Evolutionary conservation across 1,140 invertebrate genomes (phyloP).

Genomic region (Leptinotarsa undecemlineata): DNA sequence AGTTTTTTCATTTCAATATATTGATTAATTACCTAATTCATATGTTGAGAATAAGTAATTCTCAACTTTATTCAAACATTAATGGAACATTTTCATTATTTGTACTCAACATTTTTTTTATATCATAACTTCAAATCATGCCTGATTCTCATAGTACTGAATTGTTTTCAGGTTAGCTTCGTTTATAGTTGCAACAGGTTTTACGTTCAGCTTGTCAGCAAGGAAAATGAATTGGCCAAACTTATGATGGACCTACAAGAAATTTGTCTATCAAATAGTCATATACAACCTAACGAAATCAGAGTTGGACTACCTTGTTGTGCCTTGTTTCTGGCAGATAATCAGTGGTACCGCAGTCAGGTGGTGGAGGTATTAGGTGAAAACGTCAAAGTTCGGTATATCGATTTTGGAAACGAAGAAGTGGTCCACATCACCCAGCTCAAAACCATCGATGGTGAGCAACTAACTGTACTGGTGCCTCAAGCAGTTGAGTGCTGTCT

Average conservation of each 20-base stretch:
- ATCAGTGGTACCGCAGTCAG: conserved; percentile 73
- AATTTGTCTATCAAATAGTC: conserved; percentile 46
- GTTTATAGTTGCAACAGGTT: conserved; percentile 72
- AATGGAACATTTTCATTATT: too few species aligned
- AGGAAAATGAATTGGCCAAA: conserved; percentile 60
- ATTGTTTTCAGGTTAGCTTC: conserved; percentile 62
- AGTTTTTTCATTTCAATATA: too few species aligned
- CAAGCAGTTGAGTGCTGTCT: conserved; percentile 79
- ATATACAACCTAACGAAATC: conserved; percentile 51
- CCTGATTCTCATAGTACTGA: neutral
- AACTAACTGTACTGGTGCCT: conserved; percentile 65
- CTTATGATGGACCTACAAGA: conserved; percentile 61
- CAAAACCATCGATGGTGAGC: conserved; percentile 65
- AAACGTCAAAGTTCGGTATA: conserved; percentile 66
- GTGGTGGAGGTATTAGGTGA: conserved; percentile 58
- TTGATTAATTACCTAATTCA: too few species aligned
- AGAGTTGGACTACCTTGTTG: conserved; percentile 69
- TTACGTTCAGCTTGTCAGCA: conserved; percentile 69
- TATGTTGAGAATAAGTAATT: too few species aligned
- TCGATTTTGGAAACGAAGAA: conserved; percentile 83
- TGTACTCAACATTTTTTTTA: too few species aligned
- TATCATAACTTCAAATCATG: too few species aligned
- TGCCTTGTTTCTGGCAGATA: conserved; percentile 71
- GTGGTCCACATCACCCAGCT: conserved; percentile 62
- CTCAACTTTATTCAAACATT: too few species aligned